Percentiles rank a stretch among this genome's conserved stretches.
Evolutionary conservation across 2,888 invertebrate genomes (phyloP).

Genomic region (Andrena hattorfiana): DNA sequence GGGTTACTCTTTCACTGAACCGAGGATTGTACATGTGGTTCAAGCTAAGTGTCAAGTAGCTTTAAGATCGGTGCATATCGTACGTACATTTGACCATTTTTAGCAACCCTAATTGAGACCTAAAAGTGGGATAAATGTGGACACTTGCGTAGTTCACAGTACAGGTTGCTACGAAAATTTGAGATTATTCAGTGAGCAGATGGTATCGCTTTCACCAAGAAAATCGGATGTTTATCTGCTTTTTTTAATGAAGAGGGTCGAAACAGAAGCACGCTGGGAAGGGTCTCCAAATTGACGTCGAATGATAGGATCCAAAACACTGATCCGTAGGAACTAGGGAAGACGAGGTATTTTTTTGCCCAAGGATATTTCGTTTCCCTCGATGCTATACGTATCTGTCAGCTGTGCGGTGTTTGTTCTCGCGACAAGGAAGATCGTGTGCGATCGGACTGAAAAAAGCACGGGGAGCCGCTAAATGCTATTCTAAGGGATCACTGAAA

Average conservation of each 20-base stretch:
- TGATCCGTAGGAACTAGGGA: neutral
- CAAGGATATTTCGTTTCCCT: constrained; percentile 61
- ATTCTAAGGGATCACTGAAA: constrained; percentile 49
- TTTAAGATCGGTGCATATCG: no score
- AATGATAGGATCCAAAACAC: constrained; percentile 36
- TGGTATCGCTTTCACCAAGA: neutral
- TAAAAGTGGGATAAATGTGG: neutral
- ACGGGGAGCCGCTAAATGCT: constrained; percentile 37
- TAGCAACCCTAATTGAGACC: no score
- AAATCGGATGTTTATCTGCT: neutral
- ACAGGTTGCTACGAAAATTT: neutral
- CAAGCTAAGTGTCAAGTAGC: no score
- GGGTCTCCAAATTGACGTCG: neutral
- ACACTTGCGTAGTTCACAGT: neutral
- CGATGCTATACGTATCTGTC: constrained; percentile 64
- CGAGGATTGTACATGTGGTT: no score
- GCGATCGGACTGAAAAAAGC: constrained; percentile 65
- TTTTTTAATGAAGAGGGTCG: neutral
- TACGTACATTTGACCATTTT: no score
- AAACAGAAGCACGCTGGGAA: neutral
- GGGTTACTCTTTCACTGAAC: no score
- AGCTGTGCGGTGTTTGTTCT: constrained; percentile 70
- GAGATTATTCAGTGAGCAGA: neutral
- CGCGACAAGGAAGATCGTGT: constrained; percentile 61
- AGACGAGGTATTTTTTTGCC: constrained; percentile 21